These are phyloP conservation scores for Dynastes hyllus DNA, from an alignment of 2,888 invertebrate genomes.

Conservation along the genomic window DNA sequence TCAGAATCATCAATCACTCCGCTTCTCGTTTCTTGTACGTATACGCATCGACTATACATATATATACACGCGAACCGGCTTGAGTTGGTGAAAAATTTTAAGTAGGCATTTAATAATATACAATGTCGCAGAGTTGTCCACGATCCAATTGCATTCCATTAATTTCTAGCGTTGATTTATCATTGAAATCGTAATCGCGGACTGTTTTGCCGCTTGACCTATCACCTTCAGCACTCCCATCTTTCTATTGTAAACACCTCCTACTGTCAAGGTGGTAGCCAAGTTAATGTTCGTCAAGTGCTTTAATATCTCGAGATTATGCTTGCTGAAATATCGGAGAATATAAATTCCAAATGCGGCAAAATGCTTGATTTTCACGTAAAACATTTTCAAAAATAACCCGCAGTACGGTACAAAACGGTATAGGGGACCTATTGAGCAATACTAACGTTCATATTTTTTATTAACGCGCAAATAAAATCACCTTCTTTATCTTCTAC, in stretches of 20 bases:
- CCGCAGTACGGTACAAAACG: too few relatives aligned
- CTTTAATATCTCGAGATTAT: constrained; percentile 23
- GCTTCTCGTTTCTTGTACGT: background rate
- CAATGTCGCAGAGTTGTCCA: constrained; percentile 36
- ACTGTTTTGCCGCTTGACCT: constrained; percentile 34
- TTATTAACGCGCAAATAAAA: too few relatives aligned
- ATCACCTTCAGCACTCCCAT: constrained; percentile 37
- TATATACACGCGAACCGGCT: background rate
- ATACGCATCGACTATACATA: background rate
- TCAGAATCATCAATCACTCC: constrained; percentile 22
- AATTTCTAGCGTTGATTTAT: constrained; percentile 42
- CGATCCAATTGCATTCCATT: constrained; percentile 12
- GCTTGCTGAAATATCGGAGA: too few relatives aligned
- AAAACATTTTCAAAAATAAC: too few relatives aligned
- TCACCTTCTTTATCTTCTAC: too few relatives aligned
- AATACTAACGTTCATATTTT: too few relatives aligned
- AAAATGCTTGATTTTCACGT: too few relatives aligned
- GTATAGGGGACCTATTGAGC: too few relatives aligned
- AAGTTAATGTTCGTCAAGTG: constrained; percentile 24
- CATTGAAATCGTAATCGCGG: constrained; percentile 27
- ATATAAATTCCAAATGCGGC: too few relatives aligned
- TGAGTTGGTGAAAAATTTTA: constrained; percentile 9
- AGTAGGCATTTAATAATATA: constrained; percentile 32
- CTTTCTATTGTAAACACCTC: constrained; percentile 44
- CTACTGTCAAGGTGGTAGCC: constrained; percentile 32